Conservation (phyloP, 2,113 vertebrate genomes). For the Nerophis ophidion region DNA sequence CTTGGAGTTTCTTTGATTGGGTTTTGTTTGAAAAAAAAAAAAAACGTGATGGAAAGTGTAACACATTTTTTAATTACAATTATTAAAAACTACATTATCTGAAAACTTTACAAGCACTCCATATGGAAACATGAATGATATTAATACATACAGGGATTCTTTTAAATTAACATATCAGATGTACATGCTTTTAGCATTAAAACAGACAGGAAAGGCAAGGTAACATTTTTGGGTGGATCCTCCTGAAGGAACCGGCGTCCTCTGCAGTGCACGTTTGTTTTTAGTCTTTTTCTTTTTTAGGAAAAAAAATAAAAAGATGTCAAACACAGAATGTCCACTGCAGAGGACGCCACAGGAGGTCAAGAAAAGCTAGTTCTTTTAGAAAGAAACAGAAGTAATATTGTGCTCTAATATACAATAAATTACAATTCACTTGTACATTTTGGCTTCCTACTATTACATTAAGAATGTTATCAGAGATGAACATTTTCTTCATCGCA, state of each 20-base stretch:
- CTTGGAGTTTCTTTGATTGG: neutral
- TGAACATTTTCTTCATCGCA: conserved; percentile 24
- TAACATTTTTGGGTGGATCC: conserved; percentile 33
- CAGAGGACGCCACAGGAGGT: too few relatives aligned
- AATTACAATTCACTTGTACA: conserved; percentile 46
- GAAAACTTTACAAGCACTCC: conserved; percentile 76
- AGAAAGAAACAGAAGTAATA: conserved; percentile 44
- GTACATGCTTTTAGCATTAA: conserved; percentile 71
- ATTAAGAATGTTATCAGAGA: conserved; percentile 36
- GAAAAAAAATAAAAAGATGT: too few relatives aligned
- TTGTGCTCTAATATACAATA: conserved; percentile 63
- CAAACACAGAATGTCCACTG: too few relatives aligned
- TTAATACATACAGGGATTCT: conserved; percentile 66
- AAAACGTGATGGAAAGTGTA: conserved; percentile 31
- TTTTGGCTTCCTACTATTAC: conserved; percentile 43
- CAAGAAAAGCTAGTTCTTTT: conserved; percentile 45
- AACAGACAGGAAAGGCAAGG: conserved; percentile 36
- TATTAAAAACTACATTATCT: conserved; percentile 76
- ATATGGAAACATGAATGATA: conserved; percentile 61
- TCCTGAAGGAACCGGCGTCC: too few relatives aligned
- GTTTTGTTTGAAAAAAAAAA: neutral
- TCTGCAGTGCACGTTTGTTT: too few relatives aligned
- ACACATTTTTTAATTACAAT: conserved; percentile 74
- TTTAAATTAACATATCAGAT: conserved; percentile 74
- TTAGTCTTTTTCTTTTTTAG: too few relatives aligned